These are phyloP conservation scores for Macheiramphus alcinus DNA, from an alignment of 2,113 vertebrate species.

Conservation along the genomic window DNA sequence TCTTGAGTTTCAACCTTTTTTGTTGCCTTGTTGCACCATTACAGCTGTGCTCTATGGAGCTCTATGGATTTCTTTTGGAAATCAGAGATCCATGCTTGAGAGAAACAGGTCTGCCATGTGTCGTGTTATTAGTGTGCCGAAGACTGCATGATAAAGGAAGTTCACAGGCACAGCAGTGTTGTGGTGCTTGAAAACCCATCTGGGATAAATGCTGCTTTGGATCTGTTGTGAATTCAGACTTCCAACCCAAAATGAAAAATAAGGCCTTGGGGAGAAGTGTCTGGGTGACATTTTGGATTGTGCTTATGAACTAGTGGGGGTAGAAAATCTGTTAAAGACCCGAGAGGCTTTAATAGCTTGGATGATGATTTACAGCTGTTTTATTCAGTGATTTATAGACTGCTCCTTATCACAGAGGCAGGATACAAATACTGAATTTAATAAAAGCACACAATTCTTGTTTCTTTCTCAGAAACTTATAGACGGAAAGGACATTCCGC, in stretches of 20 bases:
- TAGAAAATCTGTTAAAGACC: not conserved
- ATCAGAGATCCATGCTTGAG: not conserved
- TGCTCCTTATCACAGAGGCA: constrained; percentile 7
- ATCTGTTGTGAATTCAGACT: not conserved
- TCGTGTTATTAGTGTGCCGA: not conserved
- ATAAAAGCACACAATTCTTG: not conserved
- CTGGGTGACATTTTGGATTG: constrained; percentile 39
- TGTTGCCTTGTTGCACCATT: not conserved
- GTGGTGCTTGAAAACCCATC: not conserved
- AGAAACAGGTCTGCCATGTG: not conserved
- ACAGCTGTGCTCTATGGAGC: not conserved
- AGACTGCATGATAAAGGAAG: not conserved
- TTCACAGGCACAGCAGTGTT: not conserved
- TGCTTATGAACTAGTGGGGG: not conserved
- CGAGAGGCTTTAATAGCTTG: not conserved
- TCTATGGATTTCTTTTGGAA: not conserved
- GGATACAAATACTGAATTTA: not conserved
- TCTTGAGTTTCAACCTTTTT: not conserved
- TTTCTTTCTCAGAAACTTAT: constrained; percentile 2
- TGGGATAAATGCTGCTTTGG: not conserved
- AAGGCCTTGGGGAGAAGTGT: not conserved
- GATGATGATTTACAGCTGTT: constrained; percentile 49
- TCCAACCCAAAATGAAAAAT: not conserved
- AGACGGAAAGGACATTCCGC: not conserved
- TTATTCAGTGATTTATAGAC: not conserved